These are phyloP conservation scores for Cisticola juncidis DNA, from an alignment of 2,113 vertebrate species.

Conservation along the genomic window DNA sequence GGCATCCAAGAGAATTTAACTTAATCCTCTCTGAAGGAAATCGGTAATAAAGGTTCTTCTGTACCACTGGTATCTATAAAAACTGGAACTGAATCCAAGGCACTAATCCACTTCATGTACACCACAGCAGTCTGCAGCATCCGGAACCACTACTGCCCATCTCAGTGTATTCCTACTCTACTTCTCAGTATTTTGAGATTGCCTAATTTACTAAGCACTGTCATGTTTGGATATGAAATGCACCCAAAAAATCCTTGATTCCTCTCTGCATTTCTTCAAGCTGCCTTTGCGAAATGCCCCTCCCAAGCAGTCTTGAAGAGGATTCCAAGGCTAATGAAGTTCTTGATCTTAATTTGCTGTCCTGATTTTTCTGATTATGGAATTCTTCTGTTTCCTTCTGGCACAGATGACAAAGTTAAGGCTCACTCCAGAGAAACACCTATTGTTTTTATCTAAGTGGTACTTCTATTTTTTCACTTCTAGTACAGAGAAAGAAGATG, in stretches of 20 bases:
- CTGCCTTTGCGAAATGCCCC: not conserved
- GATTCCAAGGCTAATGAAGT: not conserved
- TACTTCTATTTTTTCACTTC: not conserved
- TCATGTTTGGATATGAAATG: not conserved
- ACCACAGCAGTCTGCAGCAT: not conserved
- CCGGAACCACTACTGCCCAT: not conserved
- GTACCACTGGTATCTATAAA: not conserved
- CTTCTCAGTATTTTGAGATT: not conserved
- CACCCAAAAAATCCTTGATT: not conserved
- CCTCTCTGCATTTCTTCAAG: not conserved
- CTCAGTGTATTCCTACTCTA: not conserved
- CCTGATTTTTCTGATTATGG: not conserved
- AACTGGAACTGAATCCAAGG: not conserved
- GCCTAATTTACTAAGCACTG: not conserved
- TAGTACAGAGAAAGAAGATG: not conserved
- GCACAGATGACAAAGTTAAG: not conserved
- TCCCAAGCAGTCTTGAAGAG: not conserved
- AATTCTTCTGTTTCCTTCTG: not conserved
- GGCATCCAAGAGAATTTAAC: not conserved
- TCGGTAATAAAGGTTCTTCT: not conserved
- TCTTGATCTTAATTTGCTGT: not conserved
- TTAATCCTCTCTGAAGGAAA: not conserved
- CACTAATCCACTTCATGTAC: not conserved
- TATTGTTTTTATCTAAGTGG: not conserved
- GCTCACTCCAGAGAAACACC: not conserved